These are phyloP conservation scores for Xenopus tropicalis DNA, from an alignment of 2,113 vertebrate genomes.

Conservation along the genomic window DNA sequence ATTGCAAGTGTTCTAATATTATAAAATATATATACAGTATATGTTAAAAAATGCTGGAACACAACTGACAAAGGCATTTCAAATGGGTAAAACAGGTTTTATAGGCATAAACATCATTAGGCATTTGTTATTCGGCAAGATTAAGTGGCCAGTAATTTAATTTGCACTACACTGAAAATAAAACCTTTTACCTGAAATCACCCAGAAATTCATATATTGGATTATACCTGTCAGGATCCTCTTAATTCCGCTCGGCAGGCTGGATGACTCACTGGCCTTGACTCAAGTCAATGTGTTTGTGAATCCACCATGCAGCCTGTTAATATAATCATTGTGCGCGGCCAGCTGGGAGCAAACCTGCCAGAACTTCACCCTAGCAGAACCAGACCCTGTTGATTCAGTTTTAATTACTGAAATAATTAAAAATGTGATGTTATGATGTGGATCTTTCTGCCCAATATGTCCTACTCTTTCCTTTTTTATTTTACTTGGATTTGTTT, in stretches of 20 bases:
- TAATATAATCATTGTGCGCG: not conserved
- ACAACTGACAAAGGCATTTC: no score
- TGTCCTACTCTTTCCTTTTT: no score
- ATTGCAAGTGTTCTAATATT: no score
- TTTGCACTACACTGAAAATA: not conserved
- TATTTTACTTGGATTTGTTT: no score
- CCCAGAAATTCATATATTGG: not conserved
- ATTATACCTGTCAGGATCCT: not conserved
- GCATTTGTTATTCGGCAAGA: no score
- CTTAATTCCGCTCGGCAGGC: not conserved
- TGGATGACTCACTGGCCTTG: not conserved
- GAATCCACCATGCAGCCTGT: not conserved
- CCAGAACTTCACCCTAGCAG: not conserved
- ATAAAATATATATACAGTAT: no score
- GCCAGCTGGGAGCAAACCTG: not conserved
- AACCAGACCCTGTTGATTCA: not conserved
- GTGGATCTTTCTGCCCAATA: no score
- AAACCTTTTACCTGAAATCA: not conserved
- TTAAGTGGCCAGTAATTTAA: no score
- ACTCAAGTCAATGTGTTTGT: conserved; percentile 3
- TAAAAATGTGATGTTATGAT: not conserved
- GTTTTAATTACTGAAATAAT: not conserved
- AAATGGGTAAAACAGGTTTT: no score
- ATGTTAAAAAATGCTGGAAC: no score
- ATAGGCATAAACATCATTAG: no score